A percentile compares a stretch with the other conserved stretches of the same genome.
Evolutionary conservation across 2,888 invertebrate genomes (phyloP).

Genomic region (Branchinecta sandiegonensis): DNA sequence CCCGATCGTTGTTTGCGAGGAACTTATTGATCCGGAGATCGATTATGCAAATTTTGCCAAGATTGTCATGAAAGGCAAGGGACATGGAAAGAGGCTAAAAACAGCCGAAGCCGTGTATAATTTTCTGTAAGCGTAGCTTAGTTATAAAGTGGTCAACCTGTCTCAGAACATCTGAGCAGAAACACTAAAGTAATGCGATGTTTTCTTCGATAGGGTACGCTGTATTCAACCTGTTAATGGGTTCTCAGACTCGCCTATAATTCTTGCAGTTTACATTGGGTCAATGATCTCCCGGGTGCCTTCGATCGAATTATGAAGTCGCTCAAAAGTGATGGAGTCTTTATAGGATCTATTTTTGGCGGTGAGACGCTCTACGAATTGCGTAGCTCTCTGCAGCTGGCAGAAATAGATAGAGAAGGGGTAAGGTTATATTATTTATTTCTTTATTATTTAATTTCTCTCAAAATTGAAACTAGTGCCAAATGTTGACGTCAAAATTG

Average conservation of each 20-base stretch:
- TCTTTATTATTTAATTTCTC: no score
- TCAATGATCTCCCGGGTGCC: slow-evolving; percentile 80
- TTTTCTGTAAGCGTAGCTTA: no score
- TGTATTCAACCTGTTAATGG: slow-evolving; percentile 19
- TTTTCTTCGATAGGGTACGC: background rate
- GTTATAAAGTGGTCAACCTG: no score
- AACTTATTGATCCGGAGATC: no score
- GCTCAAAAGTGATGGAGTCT: slow-evolving; percentile 77
- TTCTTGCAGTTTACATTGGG: slow-evolving; percentile 70
- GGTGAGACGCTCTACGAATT: slow-evolving; percentile 88
- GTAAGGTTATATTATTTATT: slow-evolving; percentile 28
- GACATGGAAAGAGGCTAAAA: no score
- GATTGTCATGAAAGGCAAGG: no score
- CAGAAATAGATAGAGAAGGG: slow-evolving; percentile 77
- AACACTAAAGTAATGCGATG: background rate
- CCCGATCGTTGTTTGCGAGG: no score
- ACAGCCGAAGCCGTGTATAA: no score
- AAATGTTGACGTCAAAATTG: no score
- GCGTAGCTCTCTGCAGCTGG: slow-evolving; percentile 73
- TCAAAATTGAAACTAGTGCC: no score
- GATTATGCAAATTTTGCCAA: no score
- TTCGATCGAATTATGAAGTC: slow-evolving; percentile 46
- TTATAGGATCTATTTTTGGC: slow-evolving; percentile 84
- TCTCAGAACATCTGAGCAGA: background rate
- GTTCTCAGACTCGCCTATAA: background rate